These are phyloP conservation scores for Tetraneura akinire DNA, from an alignment of 1,140 invertebrate species.

Conservation along the genomic window DNA sequence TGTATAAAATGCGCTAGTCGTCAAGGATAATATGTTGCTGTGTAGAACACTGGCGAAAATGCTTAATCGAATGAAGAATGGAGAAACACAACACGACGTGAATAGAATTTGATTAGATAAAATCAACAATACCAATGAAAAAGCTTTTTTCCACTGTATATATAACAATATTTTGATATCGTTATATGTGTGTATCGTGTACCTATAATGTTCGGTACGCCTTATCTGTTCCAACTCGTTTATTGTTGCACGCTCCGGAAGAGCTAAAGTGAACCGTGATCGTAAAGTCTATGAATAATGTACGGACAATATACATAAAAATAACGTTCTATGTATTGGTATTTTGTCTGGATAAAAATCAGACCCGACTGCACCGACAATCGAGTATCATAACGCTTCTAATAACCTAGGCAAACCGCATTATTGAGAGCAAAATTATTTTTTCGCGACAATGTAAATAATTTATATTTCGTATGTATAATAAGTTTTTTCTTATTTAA, in stretches of 20 bases:
- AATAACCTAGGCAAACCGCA: neutral
- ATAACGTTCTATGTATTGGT: neutral
- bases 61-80: conserved; percentile 12
- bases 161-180: neutral
- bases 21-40: neutral
- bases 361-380: neutral
- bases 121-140: neutral
- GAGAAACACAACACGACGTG: neutral
- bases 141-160: neutral
- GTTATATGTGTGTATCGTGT: neutral
- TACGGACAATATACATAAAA: conserved; percentile 22
- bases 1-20: neutral
- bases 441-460: too few relatives aligned
- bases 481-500: too few relatives aligned
- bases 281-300: conserved; percentile 14
- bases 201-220: neutral
- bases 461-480: too few relatives aligned
- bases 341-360: neutral
- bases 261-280: neutral
- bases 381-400: neutral
- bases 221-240: conserved; percentile 4
- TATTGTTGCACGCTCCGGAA: conserved; percentile 6
- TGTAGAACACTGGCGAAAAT: neutral
- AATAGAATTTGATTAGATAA: conserved; percentile 30
- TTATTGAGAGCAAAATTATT: neutral